These are phyloP conservation scores for Yponomeuta cagnagella DNA, from an alignment of 2,888 invertebrate genomes.

Conservation along the genomic window DNA sequence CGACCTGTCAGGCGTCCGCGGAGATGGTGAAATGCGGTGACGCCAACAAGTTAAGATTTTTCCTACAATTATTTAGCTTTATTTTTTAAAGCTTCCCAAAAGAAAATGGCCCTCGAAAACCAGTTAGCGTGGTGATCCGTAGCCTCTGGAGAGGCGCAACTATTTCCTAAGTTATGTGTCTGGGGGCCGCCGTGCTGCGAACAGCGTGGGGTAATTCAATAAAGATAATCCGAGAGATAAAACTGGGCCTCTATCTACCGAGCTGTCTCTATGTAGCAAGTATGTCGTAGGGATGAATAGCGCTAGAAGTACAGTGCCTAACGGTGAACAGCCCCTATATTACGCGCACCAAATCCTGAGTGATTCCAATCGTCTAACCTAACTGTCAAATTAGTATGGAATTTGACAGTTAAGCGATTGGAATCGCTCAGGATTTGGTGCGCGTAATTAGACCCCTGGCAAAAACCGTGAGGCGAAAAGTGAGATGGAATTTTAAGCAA, in stretches of 20 bases:
- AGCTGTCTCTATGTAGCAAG: slow-evolving; percentile 17
- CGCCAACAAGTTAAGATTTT: no score
- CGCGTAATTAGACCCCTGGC: no score
- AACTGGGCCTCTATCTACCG: slow-evolving; percentile 13
- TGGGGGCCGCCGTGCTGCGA: slow-evolving; percentile 43
- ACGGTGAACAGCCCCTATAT: no score
- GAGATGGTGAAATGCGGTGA: no score
- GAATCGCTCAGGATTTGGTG: no score
- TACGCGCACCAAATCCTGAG: no score
- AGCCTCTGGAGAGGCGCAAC: slow-evolving; percentile 21
- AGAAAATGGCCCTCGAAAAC: slow-evolving; percentile 25
- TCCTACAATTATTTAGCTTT: no score
- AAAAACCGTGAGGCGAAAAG: background rate
- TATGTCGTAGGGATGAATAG: background rate
- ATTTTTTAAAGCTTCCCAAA: slow-evolving; percentile 19
- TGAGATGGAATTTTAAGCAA: no score
- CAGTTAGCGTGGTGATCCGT: slow-evolving; percentile 16
- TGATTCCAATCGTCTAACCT: no score
- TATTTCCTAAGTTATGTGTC: slow-evolving; percentile 31
- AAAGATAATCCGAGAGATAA: slow-evolving; percentile 60
- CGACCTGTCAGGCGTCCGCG: no score
- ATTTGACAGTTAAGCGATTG: no score
- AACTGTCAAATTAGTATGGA: no score
- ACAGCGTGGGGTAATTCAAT: slow-evolving; percentile 69
- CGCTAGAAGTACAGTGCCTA: background rate